Evolutionary conservation across 2,113 vertebrate genomes (phyloP).

Genomic region (Eolophus roseicapilla): DNA sequence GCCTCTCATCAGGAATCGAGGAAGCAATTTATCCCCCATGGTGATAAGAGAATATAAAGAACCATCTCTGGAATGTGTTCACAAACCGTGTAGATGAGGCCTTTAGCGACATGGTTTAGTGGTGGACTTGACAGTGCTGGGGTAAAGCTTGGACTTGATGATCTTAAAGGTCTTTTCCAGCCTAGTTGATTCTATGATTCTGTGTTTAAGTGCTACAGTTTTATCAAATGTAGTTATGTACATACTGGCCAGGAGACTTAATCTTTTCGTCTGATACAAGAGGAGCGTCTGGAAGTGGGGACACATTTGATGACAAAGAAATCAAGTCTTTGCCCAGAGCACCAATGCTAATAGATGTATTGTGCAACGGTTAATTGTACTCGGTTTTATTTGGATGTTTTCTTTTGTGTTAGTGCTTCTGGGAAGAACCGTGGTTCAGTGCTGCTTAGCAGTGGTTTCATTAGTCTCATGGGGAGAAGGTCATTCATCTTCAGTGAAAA

Average conservation of each 20-base stretch:
- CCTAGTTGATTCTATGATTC: neutral
- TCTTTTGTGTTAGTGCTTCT: constrained; percentile 42
- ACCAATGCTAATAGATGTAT: neutral
- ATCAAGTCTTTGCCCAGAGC: neutral
- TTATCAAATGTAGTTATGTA: neutral
- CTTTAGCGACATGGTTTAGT: neutral
- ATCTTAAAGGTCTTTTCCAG: neutral
- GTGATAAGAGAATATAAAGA: neutral
- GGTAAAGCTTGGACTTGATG: neutral
- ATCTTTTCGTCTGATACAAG: neutral
- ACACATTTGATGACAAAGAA: neutral
- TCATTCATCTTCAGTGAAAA: constrained; percentile 25
- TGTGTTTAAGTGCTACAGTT: neutral
- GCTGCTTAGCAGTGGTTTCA: constrained; percentile 6
- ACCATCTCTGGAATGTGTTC: neutral
- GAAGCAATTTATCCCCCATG: neutral
- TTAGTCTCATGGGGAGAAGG: neutral
- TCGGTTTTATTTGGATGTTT: constrained; percentile 22
- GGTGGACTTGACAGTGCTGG: neutral
- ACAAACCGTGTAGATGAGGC: neutral
- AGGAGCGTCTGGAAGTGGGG: neutral
- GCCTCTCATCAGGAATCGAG: neutral
- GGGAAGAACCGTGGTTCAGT: constrained; percentile 12
- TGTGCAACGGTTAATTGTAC: constrained; percentile 49
- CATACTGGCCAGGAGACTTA: neutral